These are phyloP conservation scores for Cheilosia pagana DNA, from an alignment of 2,888 invertebrate genomes.

Conservation along the genomic window DNA sequence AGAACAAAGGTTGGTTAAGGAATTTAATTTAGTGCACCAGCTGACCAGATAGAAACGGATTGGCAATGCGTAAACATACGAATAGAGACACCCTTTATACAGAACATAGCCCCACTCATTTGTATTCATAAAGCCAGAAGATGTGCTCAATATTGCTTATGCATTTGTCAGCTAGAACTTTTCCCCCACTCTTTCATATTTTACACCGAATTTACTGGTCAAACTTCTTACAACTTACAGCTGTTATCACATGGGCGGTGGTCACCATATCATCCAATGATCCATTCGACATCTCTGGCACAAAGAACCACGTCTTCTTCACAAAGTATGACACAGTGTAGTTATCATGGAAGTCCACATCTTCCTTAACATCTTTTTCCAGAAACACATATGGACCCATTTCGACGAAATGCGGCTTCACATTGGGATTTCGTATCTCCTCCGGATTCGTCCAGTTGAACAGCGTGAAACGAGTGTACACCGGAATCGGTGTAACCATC, in stretches of 20 bases:
- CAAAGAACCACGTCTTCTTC: constrained; percentile 89
- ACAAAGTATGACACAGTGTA: constrained; percentile 91
- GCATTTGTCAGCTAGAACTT: too few species aligned
- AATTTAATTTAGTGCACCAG: too few species aligned
- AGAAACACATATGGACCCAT: constrained; percentile 87
- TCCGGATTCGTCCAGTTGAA: constrained; percentile 92
- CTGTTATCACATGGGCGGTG: constrained; percentile 90
- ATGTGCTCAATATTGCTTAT: too few species aligned
- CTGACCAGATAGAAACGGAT: too few species aligned
- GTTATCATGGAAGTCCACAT: constrained; percentile 88
- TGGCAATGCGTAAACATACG: too few species aligned
- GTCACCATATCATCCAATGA: constrained; percentile 87
- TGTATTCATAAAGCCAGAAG: too few species aligned
- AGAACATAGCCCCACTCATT: too few species aligned
- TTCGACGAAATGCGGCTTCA: constrained; percentile 87
- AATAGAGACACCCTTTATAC: too few species aligned
- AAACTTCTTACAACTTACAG: constrained; percentile 85
- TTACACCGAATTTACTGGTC: neutral
- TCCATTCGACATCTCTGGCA: constrained; percentile 88
- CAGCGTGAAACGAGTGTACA: constrained; percentile 90
- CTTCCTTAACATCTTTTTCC: constrained; percentile 80
- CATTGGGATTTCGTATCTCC: constrained; percentile 84
- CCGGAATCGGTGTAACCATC: constrained; percentile 92
- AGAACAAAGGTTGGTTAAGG: constrained; percentile 9
- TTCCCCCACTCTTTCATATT: too few species aligned